These are phyloP conservation scores for Myrmophylax atrothorax DNA, from an alignment of 2,113 vertebrate genomes.

Conservation along the genomic window DNA sequence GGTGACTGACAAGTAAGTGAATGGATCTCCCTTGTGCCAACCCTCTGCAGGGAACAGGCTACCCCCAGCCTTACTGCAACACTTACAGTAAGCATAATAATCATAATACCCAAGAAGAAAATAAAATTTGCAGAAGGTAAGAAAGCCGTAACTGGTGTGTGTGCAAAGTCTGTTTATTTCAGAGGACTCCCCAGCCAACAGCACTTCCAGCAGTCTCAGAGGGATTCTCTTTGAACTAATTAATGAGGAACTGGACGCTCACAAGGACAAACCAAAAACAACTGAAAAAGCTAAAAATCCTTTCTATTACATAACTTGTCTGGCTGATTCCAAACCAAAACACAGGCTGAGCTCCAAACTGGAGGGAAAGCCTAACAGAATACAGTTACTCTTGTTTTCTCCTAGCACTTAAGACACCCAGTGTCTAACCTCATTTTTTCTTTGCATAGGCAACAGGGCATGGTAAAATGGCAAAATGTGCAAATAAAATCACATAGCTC, in stretches of 20 bases:
- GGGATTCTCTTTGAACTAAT: not conserved
- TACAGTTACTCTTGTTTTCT: not conserved
- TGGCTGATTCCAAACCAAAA: slow-evolving; percentile 14
- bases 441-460: not conserved
- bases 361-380: not conserved
- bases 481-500: not conserved
- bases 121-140: not conserved
- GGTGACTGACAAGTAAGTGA: not conserved
- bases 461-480: not conserved
- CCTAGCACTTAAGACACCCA: not conserved
- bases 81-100: not conserved
- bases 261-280: not conserved
- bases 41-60: not conserved
- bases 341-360: not conserved
- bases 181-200: not conserved
- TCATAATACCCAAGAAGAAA: not conserved
- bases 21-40: not conserved
- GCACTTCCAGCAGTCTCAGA: not conserved
- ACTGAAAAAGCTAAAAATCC: not conserved
- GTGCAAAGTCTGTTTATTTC: not conserved
- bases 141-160: not conserved
- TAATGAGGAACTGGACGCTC: not conserved
- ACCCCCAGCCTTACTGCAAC: not conserved
- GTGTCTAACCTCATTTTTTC: not conserved
- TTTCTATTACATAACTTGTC: not conserved